These are phyloP conservation scores for Acromyrmex echinatior DNA, from an alignment of 1,140 invertebrate genomes.

Conservation along the genomic window DNA sequence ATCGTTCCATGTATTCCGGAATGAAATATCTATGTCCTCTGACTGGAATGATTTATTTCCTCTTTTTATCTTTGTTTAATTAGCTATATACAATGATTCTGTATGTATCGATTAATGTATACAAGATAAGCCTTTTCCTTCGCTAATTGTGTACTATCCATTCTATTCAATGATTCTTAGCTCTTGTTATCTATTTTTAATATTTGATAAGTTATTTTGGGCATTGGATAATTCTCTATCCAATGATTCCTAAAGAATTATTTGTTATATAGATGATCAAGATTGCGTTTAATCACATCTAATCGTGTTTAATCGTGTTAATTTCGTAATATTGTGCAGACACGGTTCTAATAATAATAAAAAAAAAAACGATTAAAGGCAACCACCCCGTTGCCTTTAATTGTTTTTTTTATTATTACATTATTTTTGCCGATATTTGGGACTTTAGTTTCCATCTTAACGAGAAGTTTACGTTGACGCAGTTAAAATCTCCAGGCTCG, in stretches of 20 bases:
- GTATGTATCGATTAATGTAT: constrained; percentile 31
- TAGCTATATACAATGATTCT: constrained; percentile 22
- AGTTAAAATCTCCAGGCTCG: not conserved
- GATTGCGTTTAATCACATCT: constrained; percentile 14
- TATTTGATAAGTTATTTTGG: constrained; percentile 25
- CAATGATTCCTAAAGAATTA: constrained; percentile 2
- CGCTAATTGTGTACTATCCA: not conserved
- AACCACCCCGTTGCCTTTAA: not conserved
- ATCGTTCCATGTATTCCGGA: constrained; percentile 35
- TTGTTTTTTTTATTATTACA: constrained; percentile 16
- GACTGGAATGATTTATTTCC: constrained; percentile 10
- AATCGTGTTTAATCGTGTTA: not conserved
- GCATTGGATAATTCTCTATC: constrained; percentile 6
- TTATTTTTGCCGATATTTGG: constrained; percentile 19
- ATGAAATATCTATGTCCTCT: not conserved
- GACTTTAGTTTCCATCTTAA: not conserved
- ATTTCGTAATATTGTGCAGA: constrained; percentile 16
- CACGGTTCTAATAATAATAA: not conserved
- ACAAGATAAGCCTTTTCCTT: not conserved
- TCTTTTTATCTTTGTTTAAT: not conserved
- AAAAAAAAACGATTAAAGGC: not conserved
- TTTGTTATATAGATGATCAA: constrained; percentile 36
- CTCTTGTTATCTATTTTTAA: constrained; percentile 62
- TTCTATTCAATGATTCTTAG: not conserved
- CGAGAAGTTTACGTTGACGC: not conserved